Evolutionary conservation across 1,140 invertebrate genomes (phyloP), one percentile per base, ranked within the genome.

Genomic region (Drosophila orena): DNA sequence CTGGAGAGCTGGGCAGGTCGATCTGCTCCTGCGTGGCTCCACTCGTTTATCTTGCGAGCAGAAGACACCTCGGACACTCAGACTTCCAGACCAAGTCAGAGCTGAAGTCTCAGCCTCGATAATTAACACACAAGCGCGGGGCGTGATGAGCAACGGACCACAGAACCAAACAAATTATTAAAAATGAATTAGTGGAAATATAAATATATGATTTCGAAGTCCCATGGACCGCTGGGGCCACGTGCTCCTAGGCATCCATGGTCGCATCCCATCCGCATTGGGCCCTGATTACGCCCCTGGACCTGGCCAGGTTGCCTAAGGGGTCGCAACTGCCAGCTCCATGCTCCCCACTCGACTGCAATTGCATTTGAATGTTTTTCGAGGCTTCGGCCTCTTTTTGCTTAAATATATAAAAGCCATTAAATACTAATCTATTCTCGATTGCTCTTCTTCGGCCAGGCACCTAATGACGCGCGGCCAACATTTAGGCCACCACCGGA

Each of bases 401-500:
- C 3, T 49, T 56, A 83, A 79, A 89, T 64, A 83, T 81, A 83
- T 77, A 77, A 91, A 91, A 91, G 73, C 73, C 89, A 91, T 91
- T 91, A 91, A 91, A 91, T 91, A 91, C 89, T 85, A 91, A 91
- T 91, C 89, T 91, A 91, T 91, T 91, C 79, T 91, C 89, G 80
- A 91, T 91, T 91, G 90, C 68, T 88, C 66, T 83, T 53, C 61
- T 57, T 57, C 73, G 50, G 60, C 37, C 54, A 49, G 55, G 52
- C 47, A 54, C 72, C 59, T 90, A 90, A 90, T 91, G 79, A 91
- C 66, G 73, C 62, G 77, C 59, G 65, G 49, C 52, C 62, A 70
- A 64, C 83, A 65, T 61, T 80, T 78, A 77, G 65, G 60, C 52
- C 53, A 72, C 44, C 70, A 47, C 47, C 37, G 30, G 3, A 4